Percentiles rank a stretch among this genome's conserved stretches.
Conservation (phyloP, 2,113 vertebrate genomes). For the Murina feae region DNA sequence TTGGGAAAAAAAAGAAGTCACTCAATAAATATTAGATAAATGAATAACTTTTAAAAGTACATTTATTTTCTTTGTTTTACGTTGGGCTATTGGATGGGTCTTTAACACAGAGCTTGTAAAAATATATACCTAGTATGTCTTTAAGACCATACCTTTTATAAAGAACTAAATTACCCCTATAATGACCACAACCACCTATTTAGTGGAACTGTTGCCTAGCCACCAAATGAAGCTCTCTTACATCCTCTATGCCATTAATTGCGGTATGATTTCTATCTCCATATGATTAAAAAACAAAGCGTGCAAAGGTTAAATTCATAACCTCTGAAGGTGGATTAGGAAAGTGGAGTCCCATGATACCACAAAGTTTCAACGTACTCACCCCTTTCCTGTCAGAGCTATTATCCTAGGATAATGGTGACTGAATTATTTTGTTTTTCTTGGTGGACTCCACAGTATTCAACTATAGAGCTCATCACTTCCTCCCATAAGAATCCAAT, state of each 20-base stretch:
- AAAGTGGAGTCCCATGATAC: neutral
- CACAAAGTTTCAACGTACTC: neutral
- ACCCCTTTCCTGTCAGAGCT: neutral
- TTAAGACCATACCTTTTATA: neutral
- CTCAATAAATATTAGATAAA: neutral
- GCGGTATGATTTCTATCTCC: neutral
- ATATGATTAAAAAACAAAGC: neutral
- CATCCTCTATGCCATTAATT: neutral
- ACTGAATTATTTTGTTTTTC: neutral
- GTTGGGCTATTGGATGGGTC: neutral
- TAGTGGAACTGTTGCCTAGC: neutral
- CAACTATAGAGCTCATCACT: neutral
- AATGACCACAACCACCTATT: neutral
- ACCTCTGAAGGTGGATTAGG: neutral
- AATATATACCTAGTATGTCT: neutral
- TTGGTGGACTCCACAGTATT: neutral
- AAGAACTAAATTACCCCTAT: neutral
- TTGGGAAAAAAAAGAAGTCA: neutral
- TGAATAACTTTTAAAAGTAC: neutral
- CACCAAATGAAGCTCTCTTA: neutral
- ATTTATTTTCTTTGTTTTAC: neutral
- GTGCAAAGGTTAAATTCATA: neutral
- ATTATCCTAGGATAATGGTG: no score
- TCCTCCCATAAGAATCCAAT: neutral
- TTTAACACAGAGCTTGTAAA: neutral